A percentile compares a stretch with the other conserved stretches of the same genome.
Conservation (phyloP, 2,113 vertebrate species). For the Aphyosemion australe region DNA sequence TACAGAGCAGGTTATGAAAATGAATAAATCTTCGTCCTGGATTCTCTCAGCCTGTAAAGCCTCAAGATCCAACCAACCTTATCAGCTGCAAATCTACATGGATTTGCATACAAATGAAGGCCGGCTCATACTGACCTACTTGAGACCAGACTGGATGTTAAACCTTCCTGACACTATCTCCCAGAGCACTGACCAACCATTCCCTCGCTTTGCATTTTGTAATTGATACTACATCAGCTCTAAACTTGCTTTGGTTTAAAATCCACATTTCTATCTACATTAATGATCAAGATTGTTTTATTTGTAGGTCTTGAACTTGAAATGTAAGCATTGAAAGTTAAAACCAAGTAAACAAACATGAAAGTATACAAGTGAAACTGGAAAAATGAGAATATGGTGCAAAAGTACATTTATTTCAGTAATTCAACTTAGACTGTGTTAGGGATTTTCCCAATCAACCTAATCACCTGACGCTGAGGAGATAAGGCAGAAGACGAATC, state of each 20-base stretch:
- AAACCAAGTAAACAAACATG: no score
- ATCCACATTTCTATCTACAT: background rate
- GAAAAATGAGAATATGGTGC: no score
- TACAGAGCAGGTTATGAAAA: constrained; percentile 46
- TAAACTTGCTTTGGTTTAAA: constrained; percentile 27
- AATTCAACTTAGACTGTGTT: no score
- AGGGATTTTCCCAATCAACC: no score
- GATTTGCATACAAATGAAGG: constrained; percentile 77
- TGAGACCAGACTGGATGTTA: constrained; percentile 60
- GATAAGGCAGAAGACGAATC: no score
- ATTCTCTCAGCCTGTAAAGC: constrained; percentile 57
- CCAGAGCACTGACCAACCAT: constrained; percentile 52
- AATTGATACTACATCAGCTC: background rate
- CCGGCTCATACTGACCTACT: constrained; percentile 70
- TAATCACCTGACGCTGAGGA: no score
- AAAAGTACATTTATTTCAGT: no score
- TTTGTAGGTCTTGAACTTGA: no score
- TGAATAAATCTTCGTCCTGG: constrained; percentile 58
- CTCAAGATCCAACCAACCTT: constrained; percentile 70
- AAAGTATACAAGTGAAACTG: no score
- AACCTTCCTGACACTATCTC: constrained; percentile 68
- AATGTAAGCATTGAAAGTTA: no score
- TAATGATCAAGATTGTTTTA: rapidly evolving
- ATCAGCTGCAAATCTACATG: constrained; percentile 74
- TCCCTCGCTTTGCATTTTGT: constrained; percentile 23